Evolutionary conservation across 2,113 vertebrate species (phyloP).

Genomic region (Delphinapterus leucas): DNA sequence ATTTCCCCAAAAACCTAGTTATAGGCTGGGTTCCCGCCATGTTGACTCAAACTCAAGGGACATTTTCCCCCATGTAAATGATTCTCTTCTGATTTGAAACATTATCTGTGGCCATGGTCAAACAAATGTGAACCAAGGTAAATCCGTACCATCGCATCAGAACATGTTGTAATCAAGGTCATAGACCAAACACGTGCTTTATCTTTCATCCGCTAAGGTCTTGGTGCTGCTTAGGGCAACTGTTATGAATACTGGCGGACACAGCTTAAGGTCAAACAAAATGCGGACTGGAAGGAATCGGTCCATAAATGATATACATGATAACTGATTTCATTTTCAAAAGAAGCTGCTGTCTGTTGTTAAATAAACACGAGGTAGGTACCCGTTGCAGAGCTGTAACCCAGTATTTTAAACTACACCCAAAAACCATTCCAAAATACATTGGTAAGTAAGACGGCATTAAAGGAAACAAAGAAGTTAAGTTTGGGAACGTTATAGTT

Average conservation of each 20-base stretch:
- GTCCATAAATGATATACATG: background rate
- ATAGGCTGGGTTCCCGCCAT: background rate
- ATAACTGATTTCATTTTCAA: conserved; percentile 12
- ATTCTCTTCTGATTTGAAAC: conserved; percentile 50
- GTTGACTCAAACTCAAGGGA: background rate
- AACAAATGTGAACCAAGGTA: conserved; percentile 28
- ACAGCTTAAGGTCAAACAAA: background rate
- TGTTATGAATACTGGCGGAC: background rate
- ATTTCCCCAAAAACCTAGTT: background rate
- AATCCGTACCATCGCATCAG: background rate
- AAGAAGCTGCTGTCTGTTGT: background rate
- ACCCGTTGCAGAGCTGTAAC: background rate
- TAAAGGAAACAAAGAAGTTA: background rate
- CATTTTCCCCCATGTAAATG: background rate
- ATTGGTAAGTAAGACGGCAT: background rate
- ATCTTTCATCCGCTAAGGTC: background rate
- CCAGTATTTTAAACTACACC: background rate
- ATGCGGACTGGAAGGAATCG: background rate
- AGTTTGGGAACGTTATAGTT: background rate
- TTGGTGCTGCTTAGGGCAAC: background rate
- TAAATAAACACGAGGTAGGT: background rate
- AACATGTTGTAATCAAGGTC: conserved; percentile 37
- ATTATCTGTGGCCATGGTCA: background rate
- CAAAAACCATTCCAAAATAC: background rate
- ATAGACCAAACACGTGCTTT: conserved; percentile 14